These are phyloP conservation scores for Crematogaster levior DNA, from an alignment of 2,888 invertebrate genomes.

Conservation along the genomic window DNA sequence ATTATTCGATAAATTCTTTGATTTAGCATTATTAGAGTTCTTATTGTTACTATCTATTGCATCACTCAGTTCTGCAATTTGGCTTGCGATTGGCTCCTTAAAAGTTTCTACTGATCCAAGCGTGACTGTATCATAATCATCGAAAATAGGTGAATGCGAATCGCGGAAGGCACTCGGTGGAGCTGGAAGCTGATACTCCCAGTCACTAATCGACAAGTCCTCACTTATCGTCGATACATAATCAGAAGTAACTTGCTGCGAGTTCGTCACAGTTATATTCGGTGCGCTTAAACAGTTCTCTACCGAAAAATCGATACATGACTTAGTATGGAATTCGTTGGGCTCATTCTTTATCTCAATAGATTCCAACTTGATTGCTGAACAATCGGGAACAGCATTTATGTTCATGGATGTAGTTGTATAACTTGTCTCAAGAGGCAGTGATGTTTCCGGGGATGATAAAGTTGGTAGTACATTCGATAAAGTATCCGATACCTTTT, in stretches of 20 bases:
- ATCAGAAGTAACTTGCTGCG: constrained; percentile 83
- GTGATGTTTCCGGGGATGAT: neutral
- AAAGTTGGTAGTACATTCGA: constrained; percentile 74
- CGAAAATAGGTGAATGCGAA: constrained; percentile 69
- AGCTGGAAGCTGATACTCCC: constrained; percentile 88
- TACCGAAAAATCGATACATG: neutral
- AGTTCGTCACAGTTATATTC: constrained; percentile 62
- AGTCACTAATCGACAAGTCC: constrained; percentile 76
- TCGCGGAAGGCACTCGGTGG: constrained; percentile 88
- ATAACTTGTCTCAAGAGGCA: neutral
- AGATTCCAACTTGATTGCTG: neutral
- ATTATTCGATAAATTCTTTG: neutral
- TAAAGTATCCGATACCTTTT: constrained; percentile 83
- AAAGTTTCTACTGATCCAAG: constrained; percentile 69
- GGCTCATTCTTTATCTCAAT: neutral
- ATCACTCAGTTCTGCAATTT: neutral
- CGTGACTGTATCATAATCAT: constrained; percentile 73
- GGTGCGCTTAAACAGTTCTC: constrained; percentile 25
- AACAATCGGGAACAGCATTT: neutral
- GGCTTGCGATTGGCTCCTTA: constrained; percentile 50
- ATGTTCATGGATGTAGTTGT: neutral
- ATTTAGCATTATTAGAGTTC: constrained; percentile 50
- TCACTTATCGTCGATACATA: constrained; percentile 81
- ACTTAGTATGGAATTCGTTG: neutral
- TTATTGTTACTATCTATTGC: constrained; percentile 17